Evolutionary conservation across 2,797 vertebrate species (phyloP).

Genomic region (Mus spretus): DNA sequence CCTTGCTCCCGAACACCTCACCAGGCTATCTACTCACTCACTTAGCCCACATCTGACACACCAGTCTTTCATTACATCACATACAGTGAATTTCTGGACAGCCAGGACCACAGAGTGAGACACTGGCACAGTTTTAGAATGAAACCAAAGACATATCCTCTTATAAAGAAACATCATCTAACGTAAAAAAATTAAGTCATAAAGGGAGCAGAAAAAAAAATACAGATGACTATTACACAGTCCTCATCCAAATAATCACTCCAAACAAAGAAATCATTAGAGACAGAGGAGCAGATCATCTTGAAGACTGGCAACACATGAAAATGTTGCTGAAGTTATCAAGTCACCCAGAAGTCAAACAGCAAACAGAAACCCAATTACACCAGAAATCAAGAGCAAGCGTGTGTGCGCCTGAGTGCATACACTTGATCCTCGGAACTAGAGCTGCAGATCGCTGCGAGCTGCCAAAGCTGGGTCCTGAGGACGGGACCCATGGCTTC

Average conservation of each 20-base stretch:
- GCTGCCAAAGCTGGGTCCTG: not conserved
- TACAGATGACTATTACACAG: not conserved
- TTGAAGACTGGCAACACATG: not conserved
- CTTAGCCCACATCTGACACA: not conserved
- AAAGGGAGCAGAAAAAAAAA: constrained; percentile 39
- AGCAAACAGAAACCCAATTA: not conserved
- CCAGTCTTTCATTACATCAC: not conserved
- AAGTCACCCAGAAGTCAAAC: constrained; percentile 19
- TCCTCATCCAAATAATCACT: not conserved
- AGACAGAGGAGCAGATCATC: not conserved
- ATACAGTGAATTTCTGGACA: not conserved
- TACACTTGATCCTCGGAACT: not conserved
- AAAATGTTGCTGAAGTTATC: constrained; percentile 6
- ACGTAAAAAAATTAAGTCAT: constrained; percentile 11
- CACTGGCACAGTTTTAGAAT: not conserved
- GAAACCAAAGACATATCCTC: not conserved
- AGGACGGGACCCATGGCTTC: not conserved
- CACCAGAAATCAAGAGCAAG: constrained; percentile 45
- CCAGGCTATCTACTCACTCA: not conserved
- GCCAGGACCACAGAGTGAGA: not conserved
- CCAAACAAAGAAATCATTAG: constrained; percentile 17
- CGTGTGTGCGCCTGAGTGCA: not conserved
- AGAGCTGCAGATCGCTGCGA: not conserved
- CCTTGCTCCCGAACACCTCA: not conserved
- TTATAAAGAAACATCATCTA: not conserved